Base-by-base conservation (phyloP, 1,140 invertebrate genomes). In the Trachymyrmex septentrionalis region DNA sequence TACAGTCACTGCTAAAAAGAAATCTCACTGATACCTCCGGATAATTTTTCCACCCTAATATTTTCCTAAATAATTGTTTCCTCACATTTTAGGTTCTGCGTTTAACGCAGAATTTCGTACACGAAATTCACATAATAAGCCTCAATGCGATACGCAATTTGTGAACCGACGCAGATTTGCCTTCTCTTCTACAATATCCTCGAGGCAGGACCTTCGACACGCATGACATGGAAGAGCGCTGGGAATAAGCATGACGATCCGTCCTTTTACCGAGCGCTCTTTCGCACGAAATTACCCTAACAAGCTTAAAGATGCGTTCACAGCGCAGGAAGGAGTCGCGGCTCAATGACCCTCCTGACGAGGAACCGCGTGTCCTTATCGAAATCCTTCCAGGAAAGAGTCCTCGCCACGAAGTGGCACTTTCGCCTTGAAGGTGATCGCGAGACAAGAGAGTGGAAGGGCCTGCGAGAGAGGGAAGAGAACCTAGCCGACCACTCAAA, bases 361-460 rank as follows among this genome's bases (percentile, higher is more conserved):
- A 86, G 73, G 76, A 85, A 75, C 78, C 84, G 66, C 78, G 77
- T 84, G 85, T 88, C 88, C 90, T 93, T 92, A 93, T 93, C 92
- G 87, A 92, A 92, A 90, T 92, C 87, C 91, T 92, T 93, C 92
- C 87, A 84, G 86, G 92, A 92, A 93, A 90, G 88, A 87, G 87
- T 89, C 84, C 92, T 93, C 85, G 88, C 66, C 73, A 84, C 86
- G 85, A 84, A 86, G 88, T 88, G 82, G 82, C 77, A 78, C 82
- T 90, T 75, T 61, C 30, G 69, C 48, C 55, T 48, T 71, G 76
- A 87, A 90, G 69, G 86, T 67, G 88, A 92, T 92, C 69, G 82
- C 86, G 88, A 92, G 88, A 92, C 89, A 92, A 92, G 89, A 86
- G 80, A 88, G 84, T 30, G 76, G 80, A 86, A 69, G 44, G 61